A percentile compares a stretch with the other conserved stretches of the same genome.
phyloP scores from a whole-genome alignment of 2,888 invertebrate genomes.

The Leucophenga montana region DNA sequence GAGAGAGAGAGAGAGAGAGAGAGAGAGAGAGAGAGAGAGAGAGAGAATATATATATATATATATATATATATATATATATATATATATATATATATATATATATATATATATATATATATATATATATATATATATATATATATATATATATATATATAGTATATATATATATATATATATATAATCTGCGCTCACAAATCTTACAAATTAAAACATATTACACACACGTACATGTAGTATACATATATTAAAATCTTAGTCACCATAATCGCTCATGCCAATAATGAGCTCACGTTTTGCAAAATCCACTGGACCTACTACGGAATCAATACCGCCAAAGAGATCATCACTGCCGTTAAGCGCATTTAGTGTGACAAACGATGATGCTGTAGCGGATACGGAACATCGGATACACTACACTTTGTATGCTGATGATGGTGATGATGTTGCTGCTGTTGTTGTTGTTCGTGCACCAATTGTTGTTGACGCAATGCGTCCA shows the following conservation, averaged over 20 bases:
- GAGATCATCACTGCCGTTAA: constrained; percentile 60
- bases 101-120: too few species aligned
- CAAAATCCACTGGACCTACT: constrained; percentile 38
- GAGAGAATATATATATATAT: too few species aligned
- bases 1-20: too few species aligned
- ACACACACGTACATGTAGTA: too few species aligned
- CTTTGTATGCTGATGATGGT: constrained; percentile 33
- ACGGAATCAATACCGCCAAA: constrained; percentile 55
- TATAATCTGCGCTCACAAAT: constrained; percentile 29
- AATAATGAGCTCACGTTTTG: constrained; percentile 63
- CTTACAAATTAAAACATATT: neutral
- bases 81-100: too few species aligned
- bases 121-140: too few species aligned
- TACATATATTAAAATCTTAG: too few species aligned
- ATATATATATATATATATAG: too few species aligned
- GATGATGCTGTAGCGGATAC: constrained; percentile 31
- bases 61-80: too few species aligned
- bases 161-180: constrained; percentile 39
- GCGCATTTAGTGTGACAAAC: constrained; percentile 58
- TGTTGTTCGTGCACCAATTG: constrained; percentile 55
- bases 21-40: too few species aligned
- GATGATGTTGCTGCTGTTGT: constrained; percentile 36
- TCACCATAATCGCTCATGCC: constrained; percentile 66
- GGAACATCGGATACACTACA: constrained; percentile 47
- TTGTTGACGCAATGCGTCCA: constrained; percentile 60